phyloP scores from a whole-genome alignment of 1,140 invertebrate genomes.

The Heliconius himera region DNA sequence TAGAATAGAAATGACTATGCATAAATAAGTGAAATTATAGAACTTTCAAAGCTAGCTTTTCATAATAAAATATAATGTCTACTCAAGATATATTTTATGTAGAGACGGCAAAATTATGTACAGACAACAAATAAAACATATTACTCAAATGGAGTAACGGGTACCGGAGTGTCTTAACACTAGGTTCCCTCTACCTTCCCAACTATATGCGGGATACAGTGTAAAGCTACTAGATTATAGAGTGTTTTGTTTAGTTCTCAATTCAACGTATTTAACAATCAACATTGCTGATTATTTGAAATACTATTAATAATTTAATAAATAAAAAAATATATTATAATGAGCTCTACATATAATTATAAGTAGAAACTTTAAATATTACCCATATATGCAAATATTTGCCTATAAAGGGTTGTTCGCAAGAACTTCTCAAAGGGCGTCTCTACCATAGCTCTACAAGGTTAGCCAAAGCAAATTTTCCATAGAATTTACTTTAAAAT shows the following conservation, averaged over 20 bases:
- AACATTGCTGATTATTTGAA: neutral
- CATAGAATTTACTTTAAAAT: conserved; percentile 1
- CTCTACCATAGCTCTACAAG: neutral
- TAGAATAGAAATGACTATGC: neutral
- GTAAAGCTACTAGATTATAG: neutral
- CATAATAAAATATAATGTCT: neutral
- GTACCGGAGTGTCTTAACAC: too few species aligned
- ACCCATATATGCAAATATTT: neutral
- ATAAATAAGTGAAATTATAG: neutral
- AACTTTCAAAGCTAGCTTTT: neutral
- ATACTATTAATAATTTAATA: neutral
- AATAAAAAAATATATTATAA: neutral
- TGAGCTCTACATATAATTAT: neutral
- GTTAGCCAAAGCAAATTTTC: conserved; percentile 6
- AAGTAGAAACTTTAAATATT: neutral
- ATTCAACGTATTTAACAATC: neutral
- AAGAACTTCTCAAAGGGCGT: neutral
- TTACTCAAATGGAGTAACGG: too few species aligned
- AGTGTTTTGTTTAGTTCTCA: neutral
- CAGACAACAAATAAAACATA: too few species aligned
- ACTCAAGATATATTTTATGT: too few species aligned
- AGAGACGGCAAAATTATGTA: too few species aligned
- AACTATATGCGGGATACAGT: too few species aligned
- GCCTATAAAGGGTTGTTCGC: neutral
- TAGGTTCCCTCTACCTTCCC: too few species aligned